Evolutionary conservation across 2,113 vertebrate species (phyloP).

Genomic region (Cinclus cinclus): DNA sequence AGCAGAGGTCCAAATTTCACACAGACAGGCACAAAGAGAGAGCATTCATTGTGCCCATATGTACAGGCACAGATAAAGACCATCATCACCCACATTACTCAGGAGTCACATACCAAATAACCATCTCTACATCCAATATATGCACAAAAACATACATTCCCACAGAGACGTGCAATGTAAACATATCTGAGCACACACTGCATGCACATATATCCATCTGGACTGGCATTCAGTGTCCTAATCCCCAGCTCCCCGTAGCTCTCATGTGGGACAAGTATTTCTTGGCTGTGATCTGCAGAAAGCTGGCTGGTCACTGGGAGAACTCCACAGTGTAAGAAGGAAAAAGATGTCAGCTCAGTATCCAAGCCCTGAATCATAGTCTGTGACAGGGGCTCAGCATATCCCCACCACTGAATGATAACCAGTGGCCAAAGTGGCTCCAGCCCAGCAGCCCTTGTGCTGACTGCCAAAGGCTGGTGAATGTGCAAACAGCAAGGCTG

Average conservation of each 20-base stretch:
- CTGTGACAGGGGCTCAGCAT: background rate
- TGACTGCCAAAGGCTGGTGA: background rate
- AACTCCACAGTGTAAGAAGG: background rate
- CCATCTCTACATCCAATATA: background rate
- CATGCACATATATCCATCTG: background rate
- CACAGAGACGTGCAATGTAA: background rate
- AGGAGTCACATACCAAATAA: background rate
- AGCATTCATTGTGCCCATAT: fast-evolving
- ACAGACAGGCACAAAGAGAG: background rate
- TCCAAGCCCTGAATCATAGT: background rate
- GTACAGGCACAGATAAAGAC: background rate
- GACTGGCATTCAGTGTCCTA: background rate
- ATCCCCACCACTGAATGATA: background rate
- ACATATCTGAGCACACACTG: background rate
- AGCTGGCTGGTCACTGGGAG: background rate
- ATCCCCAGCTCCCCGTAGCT: background rate
- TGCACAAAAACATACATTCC: background rate
- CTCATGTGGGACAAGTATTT: fast-evolving
- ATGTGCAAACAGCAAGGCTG: background rate
- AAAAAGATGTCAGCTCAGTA: background rate
- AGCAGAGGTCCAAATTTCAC: background rate
- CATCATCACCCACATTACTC: background rate
- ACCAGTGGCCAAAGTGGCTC: background rate
- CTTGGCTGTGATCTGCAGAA: background rate
- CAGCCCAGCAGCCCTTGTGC: background rate